These are phyloP conservation scores for Lathamus discolor DNA, from an alignment of 2,113 vertebrate species.

Conservation along the genomic window DNA sequence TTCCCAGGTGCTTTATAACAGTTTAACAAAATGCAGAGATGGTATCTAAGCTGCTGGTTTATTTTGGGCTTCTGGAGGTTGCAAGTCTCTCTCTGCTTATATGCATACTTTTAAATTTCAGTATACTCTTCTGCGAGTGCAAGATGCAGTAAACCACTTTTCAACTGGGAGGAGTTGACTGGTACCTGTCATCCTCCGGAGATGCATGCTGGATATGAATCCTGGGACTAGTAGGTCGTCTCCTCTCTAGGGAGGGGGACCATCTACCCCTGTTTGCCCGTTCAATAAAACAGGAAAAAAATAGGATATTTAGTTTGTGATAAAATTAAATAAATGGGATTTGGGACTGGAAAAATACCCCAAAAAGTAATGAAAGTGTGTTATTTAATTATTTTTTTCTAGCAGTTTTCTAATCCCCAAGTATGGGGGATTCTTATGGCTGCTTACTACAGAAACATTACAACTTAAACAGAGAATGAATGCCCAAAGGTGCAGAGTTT, in stretches of 20 bases:
- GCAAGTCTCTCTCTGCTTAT: background rate
- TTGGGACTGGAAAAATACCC: conserved; percentile 72
- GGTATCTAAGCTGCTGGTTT: background rate
- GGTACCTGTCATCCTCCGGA: conserved; percentile 98
- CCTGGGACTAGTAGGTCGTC: conserved; percentile 95
- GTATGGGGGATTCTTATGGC: background rate
- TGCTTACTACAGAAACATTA: background rate
- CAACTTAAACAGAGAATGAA: background rate
- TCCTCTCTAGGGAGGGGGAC: conserved; percentile 93
- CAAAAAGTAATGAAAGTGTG: conserved; percentile 52
- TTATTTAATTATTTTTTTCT: background rate
- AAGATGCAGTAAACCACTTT: conserved; percentile 56
- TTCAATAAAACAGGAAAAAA: conserved; percentile 80
- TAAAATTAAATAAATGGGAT: conserved; percentile 62
- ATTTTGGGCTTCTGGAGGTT: conserved; percentile 13
- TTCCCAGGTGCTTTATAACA: conserved; percentile 52
- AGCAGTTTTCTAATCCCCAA: background rate
- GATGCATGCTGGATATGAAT: conserved; percentile 98
- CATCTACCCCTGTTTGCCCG: conserved; percentile 82
- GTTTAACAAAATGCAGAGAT: background rate
- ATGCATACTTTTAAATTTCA: background rate
- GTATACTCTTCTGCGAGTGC: conserved; percentile 30
- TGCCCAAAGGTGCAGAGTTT: background rate
- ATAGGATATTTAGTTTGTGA: conserved; percentile 76
- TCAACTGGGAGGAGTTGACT: conserved; percentile 76